A percentile compares a stretch with the other conserved stretches of the same genome.
Conservation (phyloP, 2,888 invertebrate genomes). For the Rhagonycha lutea region DNA sequence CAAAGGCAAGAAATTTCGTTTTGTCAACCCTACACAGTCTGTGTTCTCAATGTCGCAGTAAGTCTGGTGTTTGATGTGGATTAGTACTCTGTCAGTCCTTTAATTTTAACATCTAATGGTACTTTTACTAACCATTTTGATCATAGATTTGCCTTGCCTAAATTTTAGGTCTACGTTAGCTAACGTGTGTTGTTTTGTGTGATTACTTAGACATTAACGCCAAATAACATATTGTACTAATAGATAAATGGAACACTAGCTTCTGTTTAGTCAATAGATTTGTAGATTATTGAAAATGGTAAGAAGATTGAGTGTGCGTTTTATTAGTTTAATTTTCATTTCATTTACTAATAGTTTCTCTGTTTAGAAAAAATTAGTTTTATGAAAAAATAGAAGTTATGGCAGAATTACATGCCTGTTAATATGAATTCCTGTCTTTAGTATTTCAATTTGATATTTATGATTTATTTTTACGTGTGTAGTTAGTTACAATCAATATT, state of each 20-base stretch:
- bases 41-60: constrained; percentile 56
- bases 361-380: background rate
- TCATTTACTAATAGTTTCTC: background rate
- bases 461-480: background rate
- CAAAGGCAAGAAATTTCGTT: constrained; percentile 55
- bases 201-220: background rate
- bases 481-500: background rate
- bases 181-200: background rate
- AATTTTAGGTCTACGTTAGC: background rate
- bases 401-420: background rate
- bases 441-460: background rate
- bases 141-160: background rate
- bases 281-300: background rate
- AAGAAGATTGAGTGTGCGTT: background rate
- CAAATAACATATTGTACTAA: background rate
- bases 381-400: background rate
- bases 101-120: constrained; percentile 5
- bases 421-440: background rate
- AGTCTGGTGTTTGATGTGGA: constrained; percentile 41
- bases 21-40: constrained; percentile 53
- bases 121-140: constrained; percentile 1
- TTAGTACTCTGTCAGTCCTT: constrained; percentile 8
- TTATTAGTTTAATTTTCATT: background rate
- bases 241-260: background rate
- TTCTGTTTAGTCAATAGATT: background rate